These are phyloP conservation scores for Drosophila athabasca DNA, from an alignment of 1,140 invertebrate species.

Conservation along the genomic window DNA sequence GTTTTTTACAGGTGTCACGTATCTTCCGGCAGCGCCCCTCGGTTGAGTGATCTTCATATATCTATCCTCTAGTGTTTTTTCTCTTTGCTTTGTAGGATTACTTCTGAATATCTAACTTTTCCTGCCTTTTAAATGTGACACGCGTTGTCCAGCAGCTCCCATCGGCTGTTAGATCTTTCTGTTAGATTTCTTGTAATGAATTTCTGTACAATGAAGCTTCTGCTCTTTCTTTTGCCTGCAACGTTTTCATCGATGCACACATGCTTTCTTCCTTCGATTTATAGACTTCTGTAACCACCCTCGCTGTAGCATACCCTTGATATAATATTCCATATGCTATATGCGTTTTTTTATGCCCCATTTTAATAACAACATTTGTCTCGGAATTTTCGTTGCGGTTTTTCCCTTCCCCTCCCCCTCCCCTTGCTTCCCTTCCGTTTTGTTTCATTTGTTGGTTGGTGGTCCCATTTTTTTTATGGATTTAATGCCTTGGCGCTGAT, in stretches of 20 bases:
- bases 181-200: no score
- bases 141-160: no score
- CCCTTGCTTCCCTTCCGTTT: conserved; percentile 15
- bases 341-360: conserved; percentile 50
- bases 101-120: no score
- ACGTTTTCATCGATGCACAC: neutral
- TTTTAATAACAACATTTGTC: conserved; percentile 82
- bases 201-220: no score
- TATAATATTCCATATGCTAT: conserved; percentile 11
- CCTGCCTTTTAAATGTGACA: no score
- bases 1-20: no score
- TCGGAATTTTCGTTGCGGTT: conserved; percentile 56
- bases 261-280: neutral
- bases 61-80: no score
- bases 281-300: conserved; percentile 22
- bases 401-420: conserved; percentile 18
- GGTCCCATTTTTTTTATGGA: conserved; percentile 51
- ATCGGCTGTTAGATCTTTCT: no score
- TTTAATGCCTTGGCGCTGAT: conserved; percentile 64
- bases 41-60: no score
- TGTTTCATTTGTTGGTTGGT: neutral
- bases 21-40: no score
- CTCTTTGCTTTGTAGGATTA: no score
- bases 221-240: no score
- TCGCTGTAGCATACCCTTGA: conserved; percentile 33